Percentiles rank a stretch among this genome's conserved stretches.
These are phyloP conservation scores for Thunnus maccoyii DNA, from an alignment of 2,113 vertebrate species.

Conservation along the genomic window DNA sequence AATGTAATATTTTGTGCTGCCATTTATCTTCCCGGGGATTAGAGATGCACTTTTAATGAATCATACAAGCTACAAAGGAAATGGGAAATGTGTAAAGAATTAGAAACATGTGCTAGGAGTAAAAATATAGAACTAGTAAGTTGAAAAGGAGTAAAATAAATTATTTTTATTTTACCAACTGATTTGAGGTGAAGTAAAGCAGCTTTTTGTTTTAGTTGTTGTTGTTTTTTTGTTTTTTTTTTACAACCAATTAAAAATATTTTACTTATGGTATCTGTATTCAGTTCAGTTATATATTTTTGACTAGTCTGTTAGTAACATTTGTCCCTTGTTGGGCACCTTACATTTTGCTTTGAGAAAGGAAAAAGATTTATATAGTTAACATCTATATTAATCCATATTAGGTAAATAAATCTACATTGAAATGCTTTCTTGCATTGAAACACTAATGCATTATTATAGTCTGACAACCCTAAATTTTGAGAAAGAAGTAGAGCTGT, in stretches of 20 bases:
- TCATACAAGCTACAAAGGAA: neutral
- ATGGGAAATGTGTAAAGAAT: slow-evolving; percentile 10
- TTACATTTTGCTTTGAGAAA: neutral
- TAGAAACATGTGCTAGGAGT: neutral
- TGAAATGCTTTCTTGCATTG: neutral
- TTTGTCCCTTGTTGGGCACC: neutral
- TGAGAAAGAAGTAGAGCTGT: neutral
- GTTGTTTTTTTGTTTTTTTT: no score
- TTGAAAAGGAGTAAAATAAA: neutral
- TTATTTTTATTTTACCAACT: neutral
- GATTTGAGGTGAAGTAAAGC: neutral
- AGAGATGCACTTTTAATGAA: neutral
- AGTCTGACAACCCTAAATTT: neutral
- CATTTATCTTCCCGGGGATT: neutral
- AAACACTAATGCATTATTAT: no score
- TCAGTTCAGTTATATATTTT: slow-evolving; percentile 1
- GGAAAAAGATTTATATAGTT: no score
- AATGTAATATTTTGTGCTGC: neutral
- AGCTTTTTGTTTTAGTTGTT: neutral
- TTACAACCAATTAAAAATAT: neutral
- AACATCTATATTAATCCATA: no score
- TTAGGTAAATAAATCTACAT: neutral
- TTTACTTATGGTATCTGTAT: neutral
- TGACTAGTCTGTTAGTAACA: neutral
- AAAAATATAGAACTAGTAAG: neutral